Conservation (phyloP, 2,113 vertebrate genomes). For the Anolis sagrei region DNA sequence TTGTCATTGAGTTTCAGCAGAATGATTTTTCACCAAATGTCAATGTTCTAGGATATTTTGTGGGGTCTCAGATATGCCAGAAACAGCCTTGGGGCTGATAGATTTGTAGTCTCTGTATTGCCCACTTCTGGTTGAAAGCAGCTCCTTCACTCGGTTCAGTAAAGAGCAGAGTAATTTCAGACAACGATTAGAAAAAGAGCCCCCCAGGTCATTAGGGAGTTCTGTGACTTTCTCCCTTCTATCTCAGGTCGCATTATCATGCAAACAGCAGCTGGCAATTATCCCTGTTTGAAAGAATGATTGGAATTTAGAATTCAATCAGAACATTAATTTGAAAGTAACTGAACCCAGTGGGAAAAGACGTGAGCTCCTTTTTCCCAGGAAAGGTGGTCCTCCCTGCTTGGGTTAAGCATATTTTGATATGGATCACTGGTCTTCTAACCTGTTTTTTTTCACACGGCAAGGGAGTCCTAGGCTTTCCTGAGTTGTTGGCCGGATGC, state of each 20-base stretch:
- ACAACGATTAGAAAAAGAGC: neutral
- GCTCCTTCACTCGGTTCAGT: neutral
- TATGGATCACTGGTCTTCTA: neutral
- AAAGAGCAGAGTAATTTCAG: neutral
- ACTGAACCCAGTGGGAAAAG: neutral
- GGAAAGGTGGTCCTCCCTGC: neutral
- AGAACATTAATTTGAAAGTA: too few species aligned
- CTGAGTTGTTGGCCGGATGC: neutral
- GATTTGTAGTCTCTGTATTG: neutral
- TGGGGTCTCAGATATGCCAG: too few species aligned
- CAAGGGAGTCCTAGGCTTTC: neutral
- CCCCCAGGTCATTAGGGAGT: neutral
- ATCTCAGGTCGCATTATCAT: neutral
- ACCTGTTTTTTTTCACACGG: neutral
- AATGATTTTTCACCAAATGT: neutral
- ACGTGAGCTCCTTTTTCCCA: neutral
- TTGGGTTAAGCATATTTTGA: neutral
- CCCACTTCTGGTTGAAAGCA: neutral
- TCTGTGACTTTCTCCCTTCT: neutral
- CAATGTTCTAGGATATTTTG: neutral
- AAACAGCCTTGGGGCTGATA: too few species aligned
- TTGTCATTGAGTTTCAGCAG: constrained; percentile 23
- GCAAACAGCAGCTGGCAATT: neutral
- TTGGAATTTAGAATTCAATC: constrained; percentile 1
- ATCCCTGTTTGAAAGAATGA: neutral